Evolutionary conservation across 1,140 invertebrate genomes (phyloP).

Genomic region (Riptortus pedestris): DNA sequence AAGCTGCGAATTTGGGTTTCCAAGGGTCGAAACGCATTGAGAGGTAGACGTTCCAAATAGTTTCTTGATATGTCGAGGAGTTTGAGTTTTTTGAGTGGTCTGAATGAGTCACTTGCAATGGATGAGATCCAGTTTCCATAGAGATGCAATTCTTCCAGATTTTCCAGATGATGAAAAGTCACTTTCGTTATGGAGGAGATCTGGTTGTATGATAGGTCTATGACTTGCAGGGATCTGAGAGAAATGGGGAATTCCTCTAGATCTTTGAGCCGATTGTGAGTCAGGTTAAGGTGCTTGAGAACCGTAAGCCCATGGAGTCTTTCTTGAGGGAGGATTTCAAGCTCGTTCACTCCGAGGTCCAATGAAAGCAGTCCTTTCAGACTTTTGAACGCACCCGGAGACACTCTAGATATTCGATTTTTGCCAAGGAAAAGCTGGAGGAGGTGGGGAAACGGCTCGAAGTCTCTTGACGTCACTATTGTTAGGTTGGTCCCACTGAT

Average conservation of each 20-base stretch:
- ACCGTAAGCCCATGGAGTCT: constrained; percentile 64
- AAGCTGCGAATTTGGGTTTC: constrained; percentile 70
- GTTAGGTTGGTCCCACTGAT: constrained; percentile 72
- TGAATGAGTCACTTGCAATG: constrained; percentile 67
- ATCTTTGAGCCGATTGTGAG: constrained; percentile 68
- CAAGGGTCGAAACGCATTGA: constrained; percentile 61
- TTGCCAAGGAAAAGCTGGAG: constrained; percentile 59
- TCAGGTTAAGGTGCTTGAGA: constrained; percentile 64
- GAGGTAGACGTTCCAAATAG: constrained; percentile 66
- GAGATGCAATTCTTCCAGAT: constrained; percentile 62
- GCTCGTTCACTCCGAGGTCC: constrained; percentile 70
- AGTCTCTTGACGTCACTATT: constrained; percentile 76
- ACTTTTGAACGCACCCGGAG: constrained; percentile 70
- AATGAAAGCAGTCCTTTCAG: constrained; percentile 64
- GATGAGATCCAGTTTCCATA: constrained; percentile 72
- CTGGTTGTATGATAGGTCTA: constrained; percentile 76
- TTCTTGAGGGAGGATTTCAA: constrained; percentile 76
- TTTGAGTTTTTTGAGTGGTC: constrained; percentile 62
- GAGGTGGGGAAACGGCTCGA: constrained; percentile 71
- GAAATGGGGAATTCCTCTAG: constrained; percentile 73
- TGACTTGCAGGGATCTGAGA: constrained; percentile 59
- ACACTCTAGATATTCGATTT: constrained; percentile 69
- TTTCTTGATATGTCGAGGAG: constrained; percentile 76
- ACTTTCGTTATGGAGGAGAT: constrained; percentile 62
- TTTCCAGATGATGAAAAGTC: constrained; percentile 62